These are phyloP conservation scores for Papilio aristodemus DNA, from an alignment of 1,140 invertebrate genomes.

Conservation along the genomic window DNA sequence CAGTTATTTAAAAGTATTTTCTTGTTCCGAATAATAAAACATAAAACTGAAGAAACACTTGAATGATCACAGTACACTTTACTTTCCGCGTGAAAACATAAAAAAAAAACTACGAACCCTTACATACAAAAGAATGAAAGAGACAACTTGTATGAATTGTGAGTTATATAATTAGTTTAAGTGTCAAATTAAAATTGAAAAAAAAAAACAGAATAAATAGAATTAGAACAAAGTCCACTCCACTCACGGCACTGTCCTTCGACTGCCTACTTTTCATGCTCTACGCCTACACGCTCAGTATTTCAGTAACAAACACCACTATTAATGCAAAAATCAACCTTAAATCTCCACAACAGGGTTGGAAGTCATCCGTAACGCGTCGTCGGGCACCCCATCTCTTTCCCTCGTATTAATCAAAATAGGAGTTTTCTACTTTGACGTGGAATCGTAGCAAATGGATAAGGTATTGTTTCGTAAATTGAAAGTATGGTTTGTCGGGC, in stretches of 20 bases:
- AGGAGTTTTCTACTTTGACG: constrained; percentile 78
- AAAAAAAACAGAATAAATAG: constrained; percentile 51
- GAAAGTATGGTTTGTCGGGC: constrained; percentile 73
- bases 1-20: background rate
- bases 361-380: constrained; percentile 38
- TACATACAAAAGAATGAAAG: constrained; percentile 19
- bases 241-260: constrained; percentile 65
- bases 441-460: constrained; percentile 78
- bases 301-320: constrained; percentile 61
- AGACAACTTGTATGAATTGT: constrained; percentile 28
- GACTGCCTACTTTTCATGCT: constrained; percentile 78
- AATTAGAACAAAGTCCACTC: constrained; percentile 64
- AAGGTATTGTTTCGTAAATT: constrained; percentile 80
- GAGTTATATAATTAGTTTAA: constrained; percentile 36
- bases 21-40: background rate
- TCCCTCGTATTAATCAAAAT: constrained; percentile 80
- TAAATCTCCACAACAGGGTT: constrained; percentile 51
- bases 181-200: constrained; percentile 50
- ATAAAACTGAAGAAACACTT: background rate
- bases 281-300: constrained; percentile 76
- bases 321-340: constrained; percentile 53
- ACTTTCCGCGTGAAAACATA: constrained; percentile 10
- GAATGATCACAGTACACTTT: constrained; percentile 5
- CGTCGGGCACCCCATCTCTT: constrained; percentile 72
- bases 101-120: constrained; percentile 32